Conservation (phyloP, 2,113 vertebrate genomes). For the Antechinus flavipes region DNA sequence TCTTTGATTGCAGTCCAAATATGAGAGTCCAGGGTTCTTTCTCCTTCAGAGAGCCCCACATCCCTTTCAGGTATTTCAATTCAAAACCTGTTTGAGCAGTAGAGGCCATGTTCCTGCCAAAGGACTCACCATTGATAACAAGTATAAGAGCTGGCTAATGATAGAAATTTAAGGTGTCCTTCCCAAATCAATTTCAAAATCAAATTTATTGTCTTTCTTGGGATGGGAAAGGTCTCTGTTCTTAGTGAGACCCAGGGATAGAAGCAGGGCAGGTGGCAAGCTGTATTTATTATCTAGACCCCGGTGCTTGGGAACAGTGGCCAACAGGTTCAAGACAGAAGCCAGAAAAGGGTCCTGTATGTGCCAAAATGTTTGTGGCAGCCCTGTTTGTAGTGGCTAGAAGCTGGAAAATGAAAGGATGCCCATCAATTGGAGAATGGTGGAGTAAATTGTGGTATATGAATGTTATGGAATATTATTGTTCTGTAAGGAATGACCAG, state of each 20-base stretch:
- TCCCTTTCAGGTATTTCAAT: background rate
- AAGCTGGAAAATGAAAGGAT: too few relatives aligned
- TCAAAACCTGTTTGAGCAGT: background rate
- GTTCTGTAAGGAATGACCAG: too few relatives aligned
- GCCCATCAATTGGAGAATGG: too few relatives aligned
- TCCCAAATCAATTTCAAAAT: background rate
- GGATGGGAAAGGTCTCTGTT: background rate
- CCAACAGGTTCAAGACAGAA: background rate
- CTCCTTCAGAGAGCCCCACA: background rate
- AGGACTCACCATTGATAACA: background rate
- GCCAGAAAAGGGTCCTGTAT: background rate
- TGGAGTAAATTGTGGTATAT: too few relatives aligned
- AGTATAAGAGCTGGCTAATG: background rate
- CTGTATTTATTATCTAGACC: background rate
- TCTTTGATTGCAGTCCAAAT: background rate
- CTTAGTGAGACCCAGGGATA: background rate
- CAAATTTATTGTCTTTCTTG: background rate
- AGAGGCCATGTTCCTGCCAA: background rate
- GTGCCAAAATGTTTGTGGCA: too few relatives aligned
- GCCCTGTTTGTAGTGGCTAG: too few relatives aligned
- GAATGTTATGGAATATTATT: too few relatives aligned
- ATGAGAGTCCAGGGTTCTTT: background rate
- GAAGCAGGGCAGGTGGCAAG: background rate
- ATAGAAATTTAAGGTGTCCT: background rate
- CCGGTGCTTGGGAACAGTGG: background rate